phyloP scores from a whole-genome alignment of 1,140 invertebrate species.

The Nomia melanderi region DNA sequence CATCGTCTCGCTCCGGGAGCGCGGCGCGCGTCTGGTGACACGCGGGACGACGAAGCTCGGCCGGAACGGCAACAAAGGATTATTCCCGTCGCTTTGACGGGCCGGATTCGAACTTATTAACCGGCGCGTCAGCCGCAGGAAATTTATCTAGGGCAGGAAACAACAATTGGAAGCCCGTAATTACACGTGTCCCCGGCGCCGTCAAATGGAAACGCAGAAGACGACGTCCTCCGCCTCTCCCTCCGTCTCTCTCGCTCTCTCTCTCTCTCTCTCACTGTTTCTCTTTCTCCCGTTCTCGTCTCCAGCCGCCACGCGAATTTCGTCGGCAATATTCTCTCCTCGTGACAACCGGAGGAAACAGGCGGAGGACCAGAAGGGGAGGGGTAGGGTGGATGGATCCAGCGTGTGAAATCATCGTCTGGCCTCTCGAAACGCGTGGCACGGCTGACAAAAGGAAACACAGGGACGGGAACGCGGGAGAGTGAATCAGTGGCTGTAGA shows the following conservation, averaged over 20 bases:
- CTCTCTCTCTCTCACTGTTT: no score
- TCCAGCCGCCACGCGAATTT: slow-evolving; percentile 34
- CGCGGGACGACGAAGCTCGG: neutral
- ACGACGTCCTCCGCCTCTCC: neutral
- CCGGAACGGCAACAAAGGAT: slow-evolving; percentile 32
- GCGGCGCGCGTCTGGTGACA: no score
- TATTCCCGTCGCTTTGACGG: slow-evolving; percentile 40
- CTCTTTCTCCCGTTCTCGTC: neutral
- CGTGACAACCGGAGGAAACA: slow-evolving; percentile 10
- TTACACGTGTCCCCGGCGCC: slow-evolving; percentile 37
- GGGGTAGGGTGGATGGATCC: slow-evolving; percentile 8
- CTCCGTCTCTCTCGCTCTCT: neutral
- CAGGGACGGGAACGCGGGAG: slow-evolving; percentile 34
- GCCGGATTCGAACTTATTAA: slow-evolving; percentile 42
- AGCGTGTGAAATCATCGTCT: slow-evolving; percentile 68
- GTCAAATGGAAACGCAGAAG: slow-evolving; percentile 34
- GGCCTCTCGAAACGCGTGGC: slow-evolving; percentile 61
- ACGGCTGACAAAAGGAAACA: slow-evolving; percentile 63
- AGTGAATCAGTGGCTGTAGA: slow-evolving; percentile 71
- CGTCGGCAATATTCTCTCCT: slow-evolving; percentile 52
- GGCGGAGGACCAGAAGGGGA: neutral
- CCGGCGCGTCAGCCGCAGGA: slow-evolving; percentile 20
- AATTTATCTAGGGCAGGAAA: slow-evolving; percentile 47
- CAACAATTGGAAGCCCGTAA: slow-evolving; percentile 41
- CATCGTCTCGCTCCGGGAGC: no score